Evolutionary conservation across 2,113 vertebrate species (phyloP).

Genomic region (Ariopsis seemanni): DNA sequence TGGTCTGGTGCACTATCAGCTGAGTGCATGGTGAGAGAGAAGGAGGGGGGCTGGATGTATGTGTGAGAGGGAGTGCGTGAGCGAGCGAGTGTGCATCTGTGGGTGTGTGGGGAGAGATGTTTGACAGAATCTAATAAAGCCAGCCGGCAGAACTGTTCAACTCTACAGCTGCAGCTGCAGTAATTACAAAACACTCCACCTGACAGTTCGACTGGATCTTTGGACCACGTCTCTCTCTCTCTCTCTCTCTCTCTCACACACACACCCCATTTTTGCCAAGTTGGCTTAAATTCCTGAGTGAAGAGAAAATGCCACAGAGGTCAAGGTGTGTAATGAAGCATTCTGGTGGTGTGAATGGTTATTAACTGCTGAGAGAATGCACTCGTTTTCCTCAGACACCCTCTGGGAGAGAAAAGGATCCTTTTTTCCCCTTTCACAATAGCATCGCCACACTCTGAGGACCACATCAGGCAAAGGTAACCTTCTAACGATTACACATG

Average conservation of each 20-base stretch:
- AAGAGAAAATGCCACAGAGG: conserved; percentile 61
- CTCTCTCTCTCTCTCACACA: conserved; percentile 16
- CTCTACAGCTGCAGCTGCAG: conserved; percentile 53
- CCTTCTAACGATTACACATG: conserved; percentile 2
- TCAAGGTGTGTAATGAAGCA: conserved; percentile 62
- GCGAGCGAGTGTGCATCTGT: conserved; percentile 6
- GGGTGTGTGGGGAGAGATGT: conserved; percentile 48
- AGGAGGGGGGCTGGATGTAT: conserved; percentile 13
- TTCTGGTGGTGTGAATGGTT: conserved; percentile 60
- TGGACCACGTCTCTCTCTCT: conserved; percentile 19
- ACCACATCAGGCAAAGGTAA: background rate
- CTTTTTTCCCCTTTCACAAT: background rate
- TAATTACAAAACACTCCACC: conserved; percentile 63
- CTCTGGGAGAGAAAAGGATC: conserved; percentile 32
- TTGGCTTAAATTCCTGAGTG: conserved; percentile 58
- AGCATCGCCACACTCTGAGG: background rate
- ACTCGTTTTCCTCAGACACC: conserved; percentile 42
- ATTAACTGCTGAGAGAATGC: conserved; percentile 58
- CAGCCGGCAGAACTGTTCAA: conserved; percentile 50
- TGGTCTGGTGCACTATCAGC: background rate
- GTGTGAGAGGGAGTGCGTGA: background rate
- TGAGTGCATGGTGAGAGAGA: background rate
- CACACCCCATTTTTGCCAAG: conserved; percentile 40
- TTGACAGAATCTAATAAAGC: conserved; percentile 60
- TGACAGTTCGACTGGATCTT: conserved; percentile 52